These are phyloP conservation scores for Mesorhabditis belari DNA, from an alignment of 2,888 invertebrate species.

Conservation along the genomic window DNA sequence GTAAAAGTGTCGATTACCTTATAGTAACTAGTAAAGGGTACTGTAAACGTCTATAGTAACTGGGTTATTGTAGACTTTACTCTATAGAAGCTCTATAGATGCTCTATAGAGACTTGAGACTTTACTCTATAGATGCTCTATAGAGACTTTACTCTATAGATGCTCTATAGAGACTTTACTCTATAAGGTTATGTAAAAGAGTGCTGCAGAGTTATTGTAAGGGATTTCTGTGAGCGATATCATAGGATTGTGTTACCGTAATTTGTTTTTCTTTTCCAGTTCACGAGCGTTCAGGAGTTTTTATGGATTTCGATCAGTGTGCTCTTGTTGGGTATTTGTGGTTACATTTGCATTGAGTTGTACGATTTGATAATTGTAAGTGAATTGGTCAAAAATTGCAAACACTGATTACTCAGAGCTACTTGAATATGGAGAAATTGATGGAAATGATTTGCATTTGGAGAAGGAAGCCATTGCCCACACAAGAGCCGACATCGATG, in stretches of 20 bases:
- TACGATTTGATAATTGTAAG: conserved; percentile 40
- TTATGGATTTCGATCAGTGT: conserved; percentile 39
- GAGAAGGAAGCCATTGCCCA: background rate
- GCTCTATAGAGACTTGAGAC: too few relatives aligned
- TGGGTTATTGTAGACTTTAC: too few relatives aligned
- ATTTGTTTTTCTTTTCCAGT: conserved; percentile 8
- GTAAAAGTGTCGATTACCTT: too few relatives aligned
- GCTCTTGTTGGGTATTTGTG: conserved; percentile 64
- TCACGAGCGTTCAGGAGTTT: conserved; percentile 37
- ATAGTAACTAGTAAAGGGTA: too few relatives aligned
- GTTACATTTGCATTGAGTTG: conserved; percentile 65
- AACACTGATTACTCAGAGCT: background rate
- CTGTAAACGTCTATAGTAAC: too few relatives aligned
- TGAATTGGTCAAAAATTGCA: background rate
- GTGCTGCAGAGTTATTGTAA: background rate
- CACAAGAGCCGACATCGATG: background rate
- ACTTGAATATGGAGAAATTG: background rate
- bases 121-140: too few relatives aligned
- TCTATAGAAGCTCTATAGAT: too few relatives aligned
- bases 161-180: background rate
- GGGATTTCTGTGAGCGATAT: too few relatives aligned
- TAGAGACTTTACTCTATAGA: too few relatives aligned
- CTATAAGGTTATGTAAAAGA: background rate
- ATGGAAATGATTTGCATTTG: background rate
- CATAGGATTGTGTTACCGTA: background rate